A percentile compares a stretch with the other conserved stretches of the same genome.
phyloP scores from a whole-genome alignment of 2,888 invertebrate genomes.

The Epirrhoe alternata region DNA sequence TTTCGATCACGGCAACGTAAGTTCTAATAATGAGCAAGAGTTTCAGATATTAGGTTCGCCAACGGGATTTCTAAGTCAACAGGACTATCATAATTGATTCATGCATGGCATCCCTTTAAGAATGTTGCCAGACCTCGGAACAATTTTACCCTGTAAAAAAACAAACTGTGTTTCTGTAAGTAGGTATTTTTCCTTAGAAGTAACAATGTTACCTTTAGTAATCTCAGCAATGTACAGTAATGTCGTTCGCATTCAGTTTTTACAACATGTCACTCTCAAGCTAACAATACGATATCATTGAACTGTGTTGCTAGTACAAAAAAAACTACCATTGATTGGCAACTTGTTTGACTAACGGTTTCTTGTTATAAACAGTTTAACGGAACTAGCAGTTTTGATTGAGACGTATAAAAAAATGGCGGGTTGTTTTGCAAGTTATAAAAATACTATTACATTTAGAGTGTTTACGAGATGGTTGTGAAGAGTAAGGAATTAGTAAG shows the following conservation, averaged over 20 bases:
- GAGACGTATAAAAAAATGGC: neutral
- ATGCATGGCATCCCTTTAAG: too few species aligned
- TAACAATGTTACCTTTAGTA: too few species aligned
- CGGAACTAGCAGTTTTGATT: slow-evolving; percentile 9
- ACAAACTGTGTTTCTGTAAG: too few species aligned
- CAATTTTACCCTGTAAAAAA: too few species aligned
- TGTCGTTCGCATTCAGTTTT: neutral
- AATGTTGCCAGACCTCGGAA: too few species aligned
- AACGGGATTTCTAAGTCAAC: too few species aligned
- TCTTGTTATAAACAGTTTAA: slow-evolving; percentile 2
- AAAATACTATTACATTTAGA: neutral
- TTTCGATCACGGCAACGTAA: too few species aligned
- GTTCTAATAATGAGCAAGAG: too few species aligned
- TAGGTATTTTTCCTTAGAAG: too few species aligned
- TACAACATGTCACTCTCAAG: slow-evolving; percentile 3
- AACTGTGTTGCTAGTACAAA: slow-evolving; percentile 22
- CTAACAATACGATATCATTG: slow-evolving; percentile 19
- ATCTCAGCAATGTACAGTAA: slow-evolving; percentile 9
- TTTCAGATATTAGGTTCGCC: too few species aligned
- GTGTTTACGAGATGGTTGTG: neutral
- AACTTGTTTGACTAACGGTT: slow-evolving; percentile 18
- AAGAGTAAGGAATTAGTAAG: too few species aligned
- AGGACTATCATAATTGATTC: too few species aligned
- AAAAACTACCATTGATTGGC: slow-evolving; percentile 16
- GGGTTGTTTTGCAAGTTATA: neutral